Percentiles rank a stretch among this genome's conserved stretches.
Conservation (phyloP, 2,888 invertebrate species). For the Caenorhabditis zanzibari region DNA sequence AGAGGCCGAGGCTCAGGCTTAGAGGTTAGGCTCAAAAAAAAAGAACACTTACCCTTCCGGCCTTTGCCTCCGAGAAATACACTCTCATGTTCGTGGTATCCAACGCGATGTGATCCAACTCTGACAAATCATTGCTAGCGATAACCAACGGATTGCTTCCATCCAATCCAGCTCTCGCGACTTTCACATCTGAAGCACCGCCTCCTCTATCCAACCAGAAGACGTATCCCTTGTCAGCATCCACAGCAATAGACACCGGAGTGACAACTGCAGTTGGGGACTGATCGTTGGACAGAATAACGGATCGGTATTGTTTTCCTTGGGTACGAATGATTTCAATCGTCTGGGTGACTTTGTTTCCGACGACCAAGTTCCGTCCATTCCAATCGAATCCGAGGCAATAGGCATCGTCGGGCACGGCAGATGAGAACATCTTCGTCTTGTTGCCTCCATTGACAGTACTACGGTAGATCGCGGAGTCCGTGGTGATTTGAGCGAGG, state of each 20-base stretch:
- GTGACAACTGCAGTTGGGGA: slow-evolving; percentile 89
- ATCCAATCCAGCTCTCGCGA: slow-evolving; percentile 93
- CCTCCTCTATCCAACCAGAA: slow-evolving; percentile 99
- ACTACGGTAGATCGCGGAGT: slow-evolving; percentile 85
- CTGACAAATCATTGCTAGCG: slow-evolving; percentile 84
- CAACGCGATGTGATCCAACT: slow-evolving; percentile 89
- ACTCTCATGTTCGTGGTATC: slow-evolving; percentile 89
- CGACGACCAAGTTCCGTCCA: slow-evolving; percentile 94
- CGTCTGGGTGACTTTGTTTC: slow-evolving; percentile 91
- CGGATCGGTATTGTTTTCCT: slow-evolving; percentile 88
- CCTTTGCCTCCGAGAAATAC: slow-evolving; percentile 89
- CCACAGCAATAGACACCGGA: slow-evolving; percentile 92
- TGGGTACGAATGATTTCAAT: slow-evolving; percentile 89
- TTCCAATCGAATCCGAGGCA: slow-evolving; percentile 97
- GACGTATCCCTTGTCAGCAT: slow-evolving; percentile 94
- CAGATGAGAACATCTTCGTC: slow-evolving; percentile 72
- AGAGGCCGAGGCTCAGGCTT: no score
- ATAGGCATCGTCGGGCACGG: slow-evolving; percentile 89
- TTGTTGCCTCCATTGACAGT: slow-evolving; percentile 74
- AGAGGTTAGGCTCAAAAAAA: no score
- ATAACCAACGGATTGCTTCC: slow-evolving; percentile 87
- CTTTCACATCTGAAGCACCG: slow-evolving; percentile 83
- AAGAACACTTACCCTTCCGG: slow-evolving; percentile 84
- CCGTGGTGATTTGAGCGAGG: slow-evolving; percentile 78
- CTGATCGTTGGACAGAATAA: slow-evolving; percentile 93